Base-by-base conservation (phyloP, 2,888 invertebrate species). In the Axea sp. region DNA sequence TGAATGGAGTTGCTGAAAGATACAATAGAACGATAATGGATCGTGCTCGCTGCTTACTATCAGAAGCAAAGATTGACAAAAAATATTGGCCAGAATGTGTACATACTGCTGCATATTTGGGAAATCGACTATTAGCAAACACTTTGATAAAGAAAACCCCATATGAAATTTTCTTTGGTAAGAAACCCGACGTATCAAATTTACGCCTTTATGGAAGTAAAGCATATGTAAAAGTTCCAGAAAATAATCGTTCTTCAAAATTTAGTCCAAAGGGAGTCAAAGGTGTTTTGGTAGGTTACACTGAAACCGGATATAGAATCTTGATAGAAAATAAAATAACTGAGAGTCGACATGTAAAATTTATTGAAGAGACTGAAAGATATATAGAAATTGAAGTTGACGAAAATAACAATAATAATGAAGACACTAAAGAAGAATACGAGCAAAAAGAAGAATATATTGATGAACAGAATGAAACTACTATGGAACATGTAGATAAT, bases 21-120 rank as follows among this genome's bases (percentile, higher is more conserved):
- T 71, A 47, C 26, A 71, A 64, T 41, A 19, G 64, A 7, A 37
- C 64, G 1, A 22, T 55, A 26, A 79, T 77, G 77, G 67, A 79
- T 19, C 57, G 35, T 35, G 35, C 35, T 17, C 15, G 35, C 15
- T 15, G 45, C 8, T 45, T 45, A 17, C 30, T 45, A 45, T n/a
- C 45, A 7, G 45, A 45, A n/a, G 8, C 45, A 5, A 45, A 12
- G 30, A 7, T 45, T 9, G 28, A 45, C 0, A 28, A 11, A 9
- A 28, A 2, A 7, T 45, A 24, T 30, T 45, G 45, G 45, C 45
- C 45, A 7, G 45, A 45, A 45, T 8, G 28, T 7, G 45, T 45
- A 2, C 30, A 30, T 5, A 17, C 45, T 2, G 45, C 45, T 3
- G 45, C 30, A 3, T 45, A 45, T 5, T 26, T 47, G 1, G 30